Percentiles rank a stretch among this genome's conserved stretches.
Evolutionary conservation across 53 echinoderm and acorn worm species (phyloP).

Genomic region (Arbacia lixula): DNA sequence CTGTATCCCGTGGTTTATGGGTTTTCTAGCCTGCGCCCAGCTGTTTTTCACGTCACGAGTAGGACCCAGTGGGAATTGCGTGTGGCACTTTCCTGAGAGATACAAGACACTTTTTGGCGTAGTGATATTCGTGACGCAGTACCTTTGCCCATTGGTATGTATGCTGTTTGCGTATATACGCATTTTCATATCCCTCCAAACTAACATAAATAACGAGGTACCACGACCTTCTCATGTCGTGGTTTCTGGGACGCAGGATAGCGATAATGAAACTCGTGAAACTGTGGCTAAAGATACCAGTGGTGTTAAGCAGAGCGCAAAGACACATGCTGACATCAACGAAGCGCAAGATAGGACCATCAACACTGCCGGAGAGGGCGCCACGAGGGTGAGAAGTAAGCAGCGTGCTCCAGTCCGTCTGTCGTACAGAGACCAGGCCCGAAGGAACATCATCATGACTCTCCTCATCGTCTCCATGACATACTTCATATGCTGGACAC

Average conservation of each 20-base stretch:
- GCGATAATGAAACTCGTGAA: not conserved
- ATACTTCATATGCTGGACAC: conserved; percentile 50
- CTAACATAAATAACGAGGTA: not conserved
- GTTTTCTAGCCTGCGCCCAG: conserved; percentile 3
- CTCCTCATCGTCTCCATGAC: conserved; percentile 41
- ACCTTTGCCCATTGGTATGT: not conserved
- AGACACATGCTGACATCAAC: not conserved
- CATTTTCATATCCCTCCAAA: conserved; percentile 5
- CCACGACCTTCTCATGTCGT: no score
- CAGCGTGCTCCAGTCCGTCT: not conserved
- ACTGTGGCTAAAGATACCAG: not conserved
- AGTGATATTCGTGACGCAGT: conserved; percentile 27
- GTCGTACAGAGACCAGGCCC: conserved; percentile 13
- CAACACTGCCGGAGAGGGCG: no score
- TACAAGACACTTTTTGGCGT: not conserved
- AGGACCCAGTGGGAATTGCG: not conserved
- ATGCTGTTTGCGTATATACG: conserved; percentile 28
- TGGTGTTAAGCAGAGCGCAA: no score
- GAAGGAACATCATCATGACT: conserved; percentile 47
- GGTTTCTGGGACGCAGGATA: not conserved
- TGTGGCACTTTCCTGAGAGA: not conserved
- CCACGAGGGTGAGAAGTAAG: not conserved
- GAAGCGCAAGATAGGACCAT: not conserved
- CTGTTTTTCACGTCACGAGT: not conserved
- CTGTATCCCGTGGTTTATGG: conserved; percentile 27